These are phyloP conservation scores for Argya squamiceps DNA, from an alignment of 2,797 vertebrate genomes.

Conservation along the genomic window DNA sequence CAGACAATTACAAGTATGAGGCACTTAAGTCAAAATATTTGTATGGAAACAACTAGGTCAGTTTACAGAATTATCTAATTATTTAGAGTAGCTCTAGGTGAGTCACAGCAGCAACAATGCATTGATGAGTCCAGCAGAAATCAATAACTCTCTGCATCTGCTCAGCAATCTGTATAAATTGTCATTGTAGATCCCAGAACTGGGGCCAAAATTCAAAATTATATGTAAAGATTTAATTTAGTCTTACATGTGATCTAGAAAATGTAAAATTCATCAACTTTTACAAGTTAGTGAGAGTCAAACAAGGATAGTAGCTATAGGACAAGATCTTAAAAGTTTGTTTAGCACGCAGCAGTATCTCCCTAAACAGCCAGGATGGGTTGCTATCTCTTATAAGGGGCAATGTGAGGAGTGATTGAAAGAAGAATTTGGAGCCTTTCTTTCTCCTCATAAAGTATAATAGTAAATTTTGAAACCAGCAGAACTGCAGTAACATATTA, in stretches of 20 bases:
- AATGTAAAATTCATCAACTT: neutral
- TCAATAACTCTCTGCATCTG: neutral
- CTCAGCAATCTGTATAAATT: neutral
- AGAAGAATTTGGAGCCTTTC: neutral
- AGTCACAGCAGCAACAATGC: neutral
- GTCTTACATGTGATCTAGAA: neutral
- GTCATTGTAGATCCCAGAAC: neutral
- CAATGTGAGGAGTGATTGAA: neutral
- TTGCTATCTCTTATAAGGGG: neutral
- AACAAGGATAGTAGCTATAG: neutral
- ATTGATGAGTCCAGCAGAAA: neutral
- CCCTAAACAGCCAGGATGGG: neutral
- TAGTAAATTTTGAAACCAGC: neutral
- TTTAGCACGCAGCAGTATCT: neutral
- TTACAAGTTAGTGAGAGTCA: neutral
- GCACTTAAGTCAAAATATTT: neutral
- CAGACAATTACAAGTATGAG: neutral
- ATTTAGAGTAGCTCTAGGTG: neutral
- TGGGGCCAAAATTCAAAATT: neutral
- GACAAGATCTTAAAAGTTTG: neutral
- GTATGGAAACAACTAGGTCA: neutral
- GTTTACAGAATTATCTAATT: neutral
- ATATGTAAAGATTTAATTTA: neutral
- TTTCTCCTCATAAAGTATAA: neutral
- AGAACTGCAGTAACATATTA: neutral